These are phyloP conservation scores for Leucophora obtusa DNA, from an alignment of 2,888 invertebrate genomes.

Conservation along the genomic window DNA sequence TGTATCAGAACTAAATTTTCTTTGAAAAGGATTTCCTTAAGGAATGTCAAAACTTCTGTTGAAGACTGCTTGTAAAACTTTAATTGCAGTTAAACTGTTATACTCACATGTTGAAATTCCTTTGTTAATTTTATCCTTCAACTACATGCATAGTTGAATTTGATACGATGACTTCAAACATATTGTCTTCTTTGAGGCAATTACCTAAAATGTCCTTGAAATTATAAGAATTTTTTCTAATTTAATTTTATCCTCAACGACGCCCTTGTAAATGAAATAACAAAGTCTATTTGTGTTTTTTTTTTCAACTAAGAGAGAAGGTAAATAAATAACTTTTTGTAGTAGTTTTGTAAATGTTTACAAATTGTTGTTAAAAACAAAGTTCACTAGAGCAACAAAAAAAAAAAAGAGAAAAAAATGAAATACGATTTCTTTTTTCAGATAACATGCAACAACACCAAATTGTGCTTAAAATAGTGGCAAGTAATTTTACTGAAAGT, in stretches of 20 bases:
- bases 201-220: slow-evolving; percentile 33
- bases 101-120: too few relatives aligned
- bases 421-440: slow-evolving; percentile 4
- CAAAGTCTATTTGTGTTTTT: slow-evolving; percentile 4
- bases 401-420: too few relatives aligned
- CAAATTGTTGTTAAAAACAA: not conserved
- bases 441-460: slow-evolving; percentile 42
- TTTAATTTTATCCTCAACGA: slow-evolving; percentile 20
- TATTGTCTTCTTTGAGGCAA: not conserved
- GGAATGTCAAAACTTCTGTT: too few relatives aligned
- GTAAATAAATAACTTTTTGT: not conserved
- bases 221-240: slow-evolving; percentile 27
- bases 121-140: too few relatives aligned
- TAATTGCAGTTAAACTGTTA: too few relatives aligned
- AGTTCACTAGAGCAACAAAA: not conserved
- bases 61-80: too few relatives aligned
- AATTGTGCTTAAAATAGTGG: slow-evolving; percentile 56
- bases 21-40: too few relatives aligned
- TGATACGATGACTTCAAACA: too few relatives aligned
- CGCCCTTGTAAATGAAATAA: slow-evolving; percentile 12
- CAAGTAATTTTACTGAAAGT: slow-evolving; percentile 55
- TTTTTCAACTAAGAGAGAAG: not conserved
- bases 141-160: too few relatives aligned
- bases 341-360: not conserved
- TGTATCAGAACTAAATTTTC: too few relatives aligned